Evolutionary conservation across 92 coral and sea anemone species (phyloP).

Genomic region (Plumapathes pennacea): DNA sequence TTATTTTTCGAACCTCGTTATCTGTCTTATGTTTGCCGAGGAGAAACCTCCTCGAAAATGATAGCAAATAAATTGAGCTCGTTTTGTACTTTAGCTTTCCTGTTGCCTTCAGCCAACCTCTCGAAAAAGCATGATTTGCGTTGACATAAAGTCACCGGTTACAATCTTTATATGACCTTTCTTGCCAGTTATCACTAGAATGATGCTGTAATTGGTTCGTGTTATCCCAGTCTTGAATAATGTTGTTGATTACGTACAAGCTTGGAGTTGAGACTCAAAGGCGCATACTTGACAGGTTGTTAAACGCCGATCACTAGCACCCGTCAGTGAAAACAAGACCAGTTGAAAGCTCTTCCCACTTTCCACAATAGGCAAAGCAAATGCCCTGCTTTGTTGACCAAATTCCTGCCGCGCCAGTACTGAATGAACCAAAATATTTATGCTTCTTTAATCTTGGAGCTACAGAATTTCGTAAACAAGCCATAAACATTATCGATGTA

Average conservation of each 20-base stretch:
- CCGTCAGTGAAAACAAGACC: slow-evolving; percentile 7
- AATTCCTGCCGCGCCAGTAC: slow-evolving; percentile 47
- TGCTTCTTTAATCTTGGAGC: slow-evolving; percentile 61
- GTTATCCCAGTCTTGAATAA: slow-evolving; percentile 70
- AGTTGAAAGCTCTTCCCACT: background rate
- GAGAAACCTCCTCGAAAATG: slow-evolving; percentile 54
- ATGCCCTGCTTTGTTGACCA: slow-evolving; percentile 6
- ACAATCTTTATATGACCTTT: slow-evolving; percentile 73
- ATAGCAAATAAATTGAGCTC: slow-evolving; percentile 50
- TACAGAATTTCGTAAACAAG: slow-evolving; percentile 89
- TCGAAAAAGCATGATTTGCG: too few relatives aligned
- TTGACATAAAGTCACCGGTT: too few relatives aligned
- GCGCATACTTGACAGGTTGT: slow-evolving; percentile 88
- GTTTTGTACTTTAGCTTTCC: slow-evolving; percentile 5
- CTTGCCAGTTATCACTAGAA: slow-evolving; percentile 58
- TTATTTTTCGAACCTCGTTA: slow-evolving; percentile 41
- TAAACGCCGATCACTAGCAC: slow-evolving; percentile 76
- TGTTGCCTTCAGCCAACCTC: too few relatives aligned
- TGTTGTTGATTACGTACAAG: slow-evolving; percentile 63
- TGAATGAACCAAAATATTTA: slow-evolving; percentile 72
- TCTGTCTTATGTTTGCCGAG: slow-evolving; percentile 68
- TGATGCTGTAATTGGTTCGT: slow-evolving; percentile 66
- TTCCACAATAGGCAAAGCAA: background rate
- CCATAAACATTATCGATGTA: slow-evolving; percentile 81
- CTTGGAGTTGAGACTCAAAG: slow-evolving; percentile 68